Conservation (phyloP, 35 echinoderm and acorn worm species). For the Chiridota heheva region DNA sequence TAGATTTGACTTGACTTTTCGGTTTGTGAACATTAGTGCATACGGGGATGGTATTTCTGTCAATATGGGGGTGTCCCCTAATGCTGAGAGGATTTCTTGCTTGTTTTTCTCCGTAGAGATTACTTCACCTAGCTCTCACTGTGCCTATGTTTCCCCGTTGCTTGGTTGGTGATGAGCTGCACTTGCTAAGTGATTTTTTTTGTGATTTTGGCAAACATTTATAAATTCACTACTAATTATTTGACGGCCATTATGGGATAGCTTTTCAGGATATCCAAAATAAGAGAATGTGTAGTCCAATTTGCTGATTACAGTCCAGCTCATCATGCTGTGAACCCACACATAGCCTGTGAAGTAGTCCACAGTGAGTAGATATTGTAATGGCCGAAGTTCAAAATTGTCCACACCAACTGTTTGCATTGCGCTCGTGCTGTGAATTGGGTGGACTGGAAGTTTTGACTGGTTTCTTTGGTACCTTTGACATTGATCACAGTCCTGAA, state of each 20-base stretch:
- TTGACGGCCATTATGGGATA: slow-evolving; percentile 33
- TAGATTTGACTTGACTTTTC: too few species aligned
- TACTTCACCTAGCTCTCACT: slow-evolving; percentile 4
- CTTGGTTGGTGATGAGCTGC: slow-evolving; percentile 18
- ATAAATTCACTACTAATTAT: background rate
- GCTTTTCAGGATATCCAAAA: slow-evolving; percentile 11
- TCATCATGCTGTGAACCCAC: slow-evolving; percentile 20
- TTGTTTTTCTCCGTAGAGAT: background rate
- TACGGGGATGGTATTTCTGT: slow-evolving; percentile 48
- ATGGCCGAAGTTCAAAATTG: background rate
- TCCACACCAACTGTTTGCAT: slow-evolving; percentile 41
- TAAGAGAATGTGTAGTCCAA: slow-evolving; percentile 26
- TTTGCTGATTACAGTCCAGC: slow-evolving; percentile 12
- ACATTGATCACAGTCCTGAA: slow-evolving; percentile 2
- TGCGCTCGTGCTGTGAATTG: slow-evolving; percentile 8
- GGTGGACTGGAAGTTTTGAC: slow-evolving; percentile 16
- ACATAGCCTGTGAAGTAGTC: slow-evolving; percentile 49
- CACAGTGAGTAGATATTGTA: slow-evolving; percentile 30
- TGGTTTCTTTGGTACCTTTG: slow-evolving; percentile 39
- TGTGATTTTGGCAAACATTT: slow-evolving; percentile 12
- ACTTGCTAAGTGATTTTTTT: slow-evolving; percentile 17
- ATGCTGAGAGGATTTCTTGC: slow-evolving; percentile 7
- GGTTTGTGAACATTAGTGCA: slow-evolving; percentile 28
- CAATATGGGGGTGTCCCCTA: slow-evolving; percentile 32
- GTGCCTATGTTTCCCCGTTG: slow-evolving; percentile 24